phyloP scores from a whole-genome alignment of 64 coral and sea anemone species.

The Trachythela sp. region DNA sequence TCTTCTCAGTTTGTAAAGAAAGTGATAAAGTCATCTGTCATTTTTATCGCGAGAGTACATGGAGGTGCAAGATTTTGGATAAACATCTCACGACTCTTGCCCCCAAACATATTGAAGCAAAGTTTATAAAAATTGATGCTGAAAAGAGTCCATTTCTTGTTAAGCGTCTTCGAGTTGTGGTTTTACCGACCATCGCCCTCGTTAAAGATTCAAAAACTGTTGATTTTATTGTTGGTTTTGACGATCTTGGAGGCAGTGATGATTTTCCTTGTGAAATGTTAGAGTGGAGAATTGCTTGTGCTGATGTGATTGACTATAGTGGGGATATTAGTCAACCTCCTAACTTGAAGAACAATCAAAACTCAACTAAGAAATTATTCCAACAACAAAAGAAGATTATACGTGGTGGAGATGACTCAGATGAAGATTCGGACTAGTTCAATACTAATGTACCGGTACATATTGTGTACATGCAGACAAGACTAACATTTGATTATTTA shows the following conservation, averaged over 20 bases:
- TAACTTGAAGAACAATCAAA: conserved; percentile 45
- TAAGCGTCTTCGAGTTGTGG: conserved; percentile 64
- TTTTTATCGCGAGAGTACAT: conserved; percentile 86
- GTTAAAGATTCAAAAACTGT: conserved; percentile 92
- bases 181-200: conserved; percentile 72
- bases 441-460: neutral
- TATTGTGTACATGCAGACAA: neutral
- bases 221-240: conserved; percentile 88
- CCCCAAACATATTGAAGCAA: conserved; percentile 84
- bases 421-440: conserved; percentile 52
- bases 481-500: neutral
- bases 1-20: conserved; percentile 81
- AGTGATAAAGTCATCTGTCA: conserved; percentile 82
- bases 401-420: conserved; percentile 44
- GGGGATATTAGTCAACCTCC: conserved; percentile 71
- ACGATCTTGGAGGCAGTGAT: conserved; percentile 86
- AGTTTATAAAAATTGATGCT: conserved; percentile 89
- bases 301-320: conserved; percentile 75
- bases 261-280: conserved; percentile 82
- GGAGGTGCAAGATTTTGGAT: conserved; percentile 95
- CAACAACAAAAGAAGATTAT: conserved; percentile 42
- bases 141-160: conserved; percentile 79
- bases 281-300: conserved; percentile 82
- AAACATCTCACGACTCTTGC: conserved; percentile 80
- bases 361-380: conserved; percentile 21